A percentile compares a stretch with the other conserved stretches of the same genome.
Conservation (phyloP, 2,113 vertebrate genomes). For the Leptobrachium leishanense region DNA sequence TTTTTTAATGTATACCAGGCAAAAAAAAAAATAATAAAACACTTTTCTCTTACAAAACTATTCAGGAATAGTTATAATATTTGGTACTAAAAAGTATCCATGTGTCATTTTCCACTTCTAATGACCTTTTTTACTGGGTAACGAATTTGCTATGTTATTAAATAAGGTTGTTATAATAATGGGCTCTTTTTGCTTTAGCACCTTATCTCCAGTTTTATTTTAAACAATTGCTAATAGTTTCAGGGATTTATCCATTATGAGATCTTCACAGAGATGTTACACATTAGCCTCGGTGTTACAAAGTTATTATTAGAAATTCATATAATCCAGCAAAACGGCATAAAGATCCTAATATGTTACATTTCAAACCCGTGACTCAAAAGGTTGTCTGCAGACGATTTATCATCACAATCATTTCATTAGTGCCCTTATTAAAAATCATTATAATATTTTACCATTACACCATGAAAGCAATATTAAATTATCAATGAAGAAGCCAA, state of each 20-base stretch:
- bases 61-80: no score
- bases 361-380: slow-evolving; percentile 34
- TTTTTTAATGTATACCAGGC: no score
- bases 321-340: slow-evolving; percentile 32
- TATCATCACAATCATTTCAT: slow-evolving; percentile 45
- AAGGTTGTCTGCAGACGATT: slow-evolving; percentile 25
- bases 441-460: slow-evolving; percentile 39
- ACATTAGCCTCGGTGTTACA: slow-evolving; percentile 27
- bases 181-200: slow-evolving; percentile 22
- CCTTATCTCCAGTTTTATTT: slow-evolving; percentile 33
- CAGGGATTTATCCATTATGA: slow-evolving; percentile 32
- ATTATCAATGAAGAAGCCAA: slow-evolving; percentile 18
- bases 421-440: slow-evolving; percentile 42
- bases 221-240: slow-evolving; percentile 34
- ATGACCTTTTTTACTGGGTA: background rate
- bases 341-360: slow-evolving; percentile 35
- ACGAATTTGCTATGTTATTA: background rate
- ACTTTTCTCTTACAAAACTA: no score
- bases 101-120: no score
- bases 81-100: no score
- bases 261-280: slow-evolving; percentile 33
- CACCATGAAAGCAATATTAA: slow-evolving; percentile 34
- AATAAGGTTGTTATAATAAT: slow-evolving; percentile 11
- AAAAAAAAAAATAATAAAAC: no score
- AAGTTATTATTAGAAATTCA: slow-evolving; percentile 36